Base-by-base conservation (phyloP, 1,140 invertebrate species). In the Bilobella aurantiaca region DNA sequence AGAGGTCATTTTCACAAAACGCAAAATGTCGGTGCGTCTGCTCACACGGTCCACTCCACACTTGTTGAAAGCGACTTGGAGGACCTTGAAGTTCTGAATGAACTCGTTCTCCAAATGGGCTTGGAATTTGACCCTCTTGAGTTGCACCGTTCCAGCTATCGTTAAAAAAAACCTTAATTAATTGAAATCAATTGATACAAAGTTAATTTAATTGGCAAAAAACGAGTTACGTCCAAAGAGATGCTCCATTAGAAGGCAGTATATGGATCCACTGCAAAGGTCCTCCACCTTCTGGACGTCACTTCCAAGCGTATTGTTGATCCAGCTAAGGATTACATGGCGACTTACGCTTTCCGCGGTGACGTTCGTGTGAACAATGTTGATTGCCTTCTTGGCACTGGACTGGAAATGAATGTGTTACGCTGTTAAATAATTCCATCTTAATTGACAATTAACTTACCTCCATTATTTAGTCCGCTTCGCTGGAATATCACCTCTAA, bases 321-420 rank as follows among this genome's bases (percentile, higher is more conserved):
- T 5, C 49, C 49, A 53, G 5, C 14, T 5, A 12, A 53, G 21
- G 25, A 53, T 53, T 23, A 18, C 49, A 23, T 53, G 49, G 8
- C 49, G 49, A 23, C 49, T 53, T 3, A 53, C 21, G 12, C 8
- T 5, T 5, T 53, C 49, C 12, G 49, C 49, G 12, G 49, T 53
- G 49, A 53, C 49, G 23, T 53, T 53, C 49, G 49, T 53, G 25
- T 53, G 49, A 23, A 53, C 49, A 23, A 53, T 53, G 49, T 53
- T 53, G 12, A 12, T 53, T 12, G 49, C 49, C 23, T 23, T 12
- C 21, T 53, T 8, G 12, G 21, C 12, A 14, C 49, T 42, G 34
- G 34, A 42, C 21, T 23, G 8, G 49, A 53, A 23, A 16, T 42
- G 37, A n/a, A 42, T 42, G 37, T n/a, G 8, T 8, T n/a, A 42